Evolutionary conservation across 2,113 vertebrate species (phyloP).

Genomic region (Taurulus bubalis): DNA sequence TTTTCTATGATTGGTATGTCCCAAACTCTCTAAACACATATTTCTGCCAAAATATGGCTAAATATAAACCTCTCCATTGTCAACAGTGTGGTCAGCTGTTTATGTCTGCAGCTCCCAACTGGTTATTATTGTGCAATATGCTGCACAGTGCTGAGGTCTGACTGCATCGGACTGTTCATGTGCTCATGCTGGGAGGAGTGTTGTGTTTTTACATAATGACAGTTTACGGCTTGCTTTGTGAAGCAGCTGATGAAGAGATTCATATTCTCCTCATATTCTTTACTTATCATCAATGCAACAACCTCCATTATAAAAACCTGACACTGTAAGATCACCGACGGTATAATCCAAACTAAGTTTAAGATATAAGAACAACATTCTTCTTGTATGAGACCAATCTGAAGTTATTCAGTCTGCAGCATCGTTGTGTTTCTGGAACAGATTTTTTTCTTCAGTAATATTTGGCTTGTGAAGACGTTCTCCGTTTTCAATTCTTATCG

Average conservation of each 20-base stretch:
- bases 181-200: not conserved
- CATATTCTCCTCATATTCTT: not conserved
- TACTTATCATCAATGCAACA: not conserved
- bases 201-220: too few relatives aligned
- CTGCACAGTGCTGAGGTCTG: not conserved
- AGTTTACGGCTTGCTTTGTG: not conserved
- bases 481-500: not conserved
- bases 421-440: not conserved
- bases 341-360: not conserved
- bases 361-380: too few relatives aligned
- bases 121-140: not conserved
- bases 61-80: constrained; percentile 3
- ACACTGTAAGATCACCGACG: too few relatives aligned
- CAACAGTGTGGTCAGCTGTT: constrained; percentile 2
- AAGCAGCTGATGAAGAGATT: not conserved
- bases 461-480: not conserved
- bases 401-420: too few relatives aligned
- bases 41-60: constrained; percentile 5
- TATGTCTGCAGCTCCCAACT: not conserved
- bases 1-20: not conserved
- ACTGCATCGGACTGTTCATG: not conserved
- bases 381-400: too few relatives aligned
- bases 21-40: not conserved
- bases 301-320: not conserved
- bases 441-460: not conserved